A percentile compares a stretch with the other conserved stretches of the same genome.
phyloP scores from a whole-genome alignment of 2,113 vertebrate genomes.

The Pagrus major region DNA sequence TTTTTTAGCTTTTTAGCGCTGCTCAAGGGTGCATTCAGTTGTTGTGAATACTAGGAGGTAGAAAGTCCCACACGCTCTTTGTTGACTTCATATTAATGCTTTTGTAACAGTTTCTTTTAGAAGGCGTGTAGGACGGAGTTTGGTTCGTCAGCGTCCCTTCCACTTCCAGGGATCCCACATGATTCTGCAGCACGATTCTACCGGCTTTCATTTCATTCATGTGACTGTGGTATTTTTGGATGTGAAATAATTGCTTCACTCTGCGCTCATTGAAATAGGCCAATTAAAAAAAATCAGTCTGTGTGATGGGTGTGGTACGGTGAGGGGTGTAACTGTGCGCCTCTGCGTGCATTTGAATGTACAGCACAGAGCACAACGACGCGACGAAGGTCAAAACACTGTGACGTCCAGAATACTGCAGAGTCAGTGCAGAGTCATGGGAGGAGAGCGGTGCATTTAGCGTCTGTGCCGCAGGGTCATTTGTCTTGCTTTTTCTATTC shows the following conservation, averaged over 20 bases:
- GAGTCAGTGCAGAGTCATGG: constrained; percentile 54
- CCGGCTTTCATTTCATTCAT: background rate
- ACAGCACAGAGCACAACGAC: background rate
- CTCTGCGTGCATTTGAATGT: constrained; percentile 1
- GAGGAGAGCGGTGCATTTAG: constrained; percentile 18
- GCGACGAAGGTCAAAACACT: constrained; percentile 7
- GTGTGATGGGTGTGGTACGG: background rate
- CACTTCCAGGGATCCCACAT: background rate
- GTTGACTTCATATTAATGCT: background rate
- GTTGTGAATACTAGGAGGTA: background rate
- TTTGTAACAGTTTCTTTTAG: no score
- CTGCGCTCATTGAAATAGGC: background rate
- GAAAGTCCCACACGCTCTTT: background rate
- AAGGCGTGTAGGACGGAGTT: no score
- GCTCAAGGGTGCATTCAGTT: background rate
- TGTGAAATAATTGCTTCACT: constrained; percentile 7
- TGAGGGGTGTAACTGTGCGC: background rate
- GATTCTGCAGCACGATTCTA: background rate
- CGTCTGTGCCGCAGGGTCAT: constrained; percentile 33
- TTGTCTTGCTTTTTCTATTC: constrained; percentile 45
- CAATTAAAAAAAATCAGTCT: constrained; percentile 39
- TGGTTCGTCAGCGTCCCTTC: no score
- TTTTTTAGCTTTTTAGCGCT: no score
- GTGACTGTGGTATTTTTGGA: background rate
- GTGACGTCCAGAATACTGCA: constrained; percentile 43